Evolutionary conservation across 2,113 vertebrate genomes (phyloP).

Genomic region (Apteryx mantelli): DNA sequence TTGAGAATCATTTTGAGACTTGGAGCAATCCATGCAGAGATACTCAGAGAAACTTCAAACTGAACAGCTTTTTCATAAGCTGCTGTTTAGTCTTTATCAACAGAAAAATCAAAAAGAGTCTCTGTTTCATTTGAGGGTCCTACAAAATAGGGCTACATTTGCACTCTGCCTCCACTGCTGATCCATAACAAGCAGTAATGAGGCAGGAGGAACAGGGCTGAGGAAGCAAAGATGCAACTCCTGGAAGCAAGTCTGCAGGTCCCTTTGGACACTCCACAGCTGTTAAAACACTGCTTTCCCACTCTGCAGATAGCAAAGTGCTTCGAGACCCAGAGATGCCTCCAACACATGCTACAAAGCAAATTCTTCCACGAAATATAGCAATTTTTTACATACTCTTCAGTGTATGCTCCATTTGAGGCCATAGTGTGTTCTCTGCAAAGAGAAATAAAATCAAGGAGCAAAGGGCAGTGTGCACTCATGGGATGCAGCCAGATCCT

Average conservation of each 20-base stretch:
- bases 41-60: neutral
- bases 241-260: too few relatives aligned
- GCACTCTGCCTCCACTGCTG: neutral
- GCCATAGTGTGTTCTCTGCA: fast-evolving
- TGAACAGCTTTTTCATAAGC: neutral
- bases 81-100: neutral
- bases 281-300: too few relatives aligned
- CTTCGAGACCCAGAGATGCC: neutral
- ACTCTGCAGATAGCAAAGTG: neutral
- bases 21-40: fast-evolving
- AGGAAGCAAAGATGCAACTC: too few relatives aligned
- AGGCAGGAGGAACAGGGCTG: too few relatives aligned
- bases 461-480: neutral
- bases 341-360: neutral
- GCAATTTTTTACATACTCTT: neutral
- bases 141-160: neutral
- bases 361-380: neutral
- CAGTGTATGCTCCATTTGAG: neutral
- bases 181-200: too few relatives aligned
- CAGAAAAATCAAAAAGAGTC: neutral
- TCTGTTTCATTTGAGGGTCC: neutral
- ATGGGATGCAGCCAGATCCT: fast-evolving
- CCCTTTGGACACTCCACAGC: too few relatives aligned
- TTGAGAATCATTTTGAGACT: neutral
- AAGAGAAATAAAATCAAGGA: neutral